Evolutionary conservation across 2,888 invertebrate genomes (phyloP).

Genomic region (Pherbina coryleti): DNA sequence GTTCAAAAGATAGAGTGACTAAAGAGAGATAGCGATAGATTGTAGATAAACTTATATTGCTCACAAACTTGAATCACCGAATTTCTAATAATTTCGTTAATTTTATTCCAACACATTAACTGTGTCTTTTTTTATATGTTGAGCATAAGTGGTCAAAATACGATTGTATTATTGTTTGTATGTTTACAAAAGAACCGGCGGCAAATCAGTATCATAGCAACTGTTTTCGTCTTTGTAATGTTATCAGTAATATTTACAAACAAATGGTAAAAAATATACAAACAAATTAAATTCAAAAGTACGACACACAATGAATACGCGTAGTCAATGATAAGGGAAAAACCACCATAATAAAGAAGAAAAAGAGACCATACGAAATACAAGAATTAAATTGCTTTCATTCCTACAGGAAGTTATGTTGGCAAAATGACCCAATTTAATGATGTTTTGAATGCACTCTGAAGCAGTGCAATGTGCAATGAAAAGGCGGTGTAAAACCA

Average conservation of each 20-base stretch:
- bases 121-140: not conserved
- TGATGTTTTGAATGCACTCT: slow-evolving; percentile 54
- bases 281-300: slow-evolving; percentile 10
- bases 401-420: slow-evolving; percentile 62
- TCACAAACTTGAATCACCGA: not conserved
- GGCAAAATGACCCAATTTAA: slow-evolving; percentile 64
- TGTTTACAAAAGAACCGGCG: slow-evolving; percentile 12
- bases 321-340: not conserved
- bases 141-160: not conserved
- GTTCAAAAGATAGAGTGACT: too few species aligned
- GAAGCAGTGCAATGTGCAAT: not conserved
- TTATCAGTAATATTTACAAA: slow-evolving; percentile 32
- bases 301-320: not conserved
- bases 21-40: too few species aligned
- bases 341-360: not conserved
- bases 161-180: not conserved
- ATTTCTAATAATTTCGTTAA: not conserved
- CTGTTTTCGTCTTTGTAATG: slow-evolving; percentile 22
- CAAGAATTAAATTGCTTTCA: slow-evolving; percentile 46
- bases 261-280: slow-evolving; percentile 14
- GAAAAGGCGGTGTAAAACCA: too few species aligned
- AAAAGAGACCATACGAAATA: slow-evolving; percentile 31
- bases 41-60: not conserved
- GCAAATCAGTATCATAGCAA: slow-evolving; percentile 36
- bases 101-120: slow-evolving; percentile 6